Conservation (phyloP, 2,888 invertebrate genomes). For the Cephonodes hylas region DNA sequence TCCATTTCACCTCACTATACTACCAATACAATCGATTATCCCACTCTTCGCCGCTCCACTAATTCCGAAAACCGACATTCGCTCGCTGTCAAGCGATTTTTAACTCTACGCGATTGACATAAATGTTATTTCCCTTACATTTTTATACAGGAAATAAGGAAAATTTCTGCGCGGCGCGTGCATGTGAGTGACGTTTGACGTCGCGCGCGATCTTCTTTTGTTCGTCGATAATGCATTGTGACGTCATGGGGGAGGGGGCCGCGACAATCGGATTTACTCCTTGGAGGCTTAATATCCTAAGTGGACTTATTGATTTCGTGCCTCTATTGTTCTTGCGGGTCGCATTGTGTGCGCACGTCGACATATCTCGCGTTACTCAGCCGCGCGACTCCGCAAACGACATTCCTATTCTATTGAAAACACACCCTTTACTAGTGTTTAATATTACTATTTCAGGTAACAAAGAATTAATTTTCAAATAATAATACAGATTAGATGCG, state of each 20-base stretch:
- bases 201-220: conserved; percentile 57
- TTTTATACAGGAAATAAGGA: conserved; percentile 16
- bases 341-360: not conserved
- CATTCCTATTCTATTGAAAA: conserved; percentile 17
- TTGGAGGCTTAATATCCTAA: conserved; percentile 15
- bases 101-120: conserved; percentile 9
- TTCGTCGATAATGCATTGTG: conserved; percentile 50
- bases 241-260: conserved; percentile 32
- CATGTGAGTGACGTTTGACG: conserved; percentile 53
- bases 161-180: conserved; percentile 30
- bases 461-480: not conserved
- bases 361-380: not conserved
- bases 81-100: not conserved
- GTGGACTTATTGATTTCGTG: conserved; percentile 14
- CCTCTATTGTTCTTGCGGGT: conserved; percentile 8
- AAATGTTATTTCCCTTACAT: conserved; percentile 14
- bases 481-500: too few species aligned
- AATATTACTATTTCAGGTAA: not conserved
- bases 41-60: conserved; percentile 30
- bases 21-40: conserved; percentile 46
- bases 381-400: not conserved
- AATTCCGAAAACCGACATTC: conserved; percentile 18
- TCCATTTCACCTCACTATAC: conserved; percentile 24
- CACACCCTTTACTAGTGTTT: not conserved
- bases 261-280: conserved; percentile 13